phyloP scores from a whole-genome alignment of 2,113 vertebrate genomes.

The Protobothrops mucrosquamatus region DNA sequence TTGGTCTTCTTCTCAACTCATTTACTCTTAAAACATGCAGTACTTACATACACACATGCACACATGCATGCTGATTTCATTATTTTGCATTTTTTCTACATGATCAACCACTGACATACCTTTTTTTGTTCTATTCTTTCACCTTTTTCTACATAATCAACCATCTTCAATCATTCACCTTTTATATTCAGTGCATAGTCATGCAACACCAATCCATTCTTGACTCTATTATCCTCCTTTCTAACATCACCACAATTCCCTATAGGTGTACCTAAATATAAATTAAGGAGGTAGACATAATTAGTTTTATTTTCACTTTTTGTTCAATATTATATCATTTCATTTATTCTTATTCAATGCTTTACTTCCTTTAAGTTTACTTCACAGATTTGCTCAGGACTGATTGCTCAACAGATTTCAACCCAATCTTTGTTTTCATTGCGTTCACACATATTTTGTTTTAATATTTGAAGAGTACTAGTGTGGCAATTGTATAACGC shows the following conservation, averaged over 20 bases:
- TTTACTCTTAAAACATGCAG: not conserved
- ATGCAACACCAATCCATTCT: not conserved
- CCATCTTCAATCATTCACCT: not conserved
- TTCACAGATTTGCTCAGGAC: not conserved
- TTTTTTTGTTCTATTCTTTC: not conserved
- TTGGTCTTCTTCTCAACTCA: not conserved
- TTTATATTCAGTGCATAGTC: not conserved
- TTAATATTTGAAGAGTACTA: not conserved
- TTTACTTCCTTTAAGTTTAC: not conserved
- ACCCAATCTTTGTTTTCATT: not conserved
- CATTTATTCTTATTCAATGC: not conserved
- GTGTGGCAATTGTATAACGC: not conserved
- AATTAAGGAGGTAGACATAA: not conserved
- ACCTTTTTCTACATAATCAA: not conserved
- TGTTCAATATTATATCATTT: not conserved
- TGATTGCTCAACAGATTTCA: not conserved
- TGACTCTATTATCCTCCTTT: not conserved
- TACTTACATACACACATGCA: not conserved
- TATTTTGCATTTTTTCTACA: not conserved
- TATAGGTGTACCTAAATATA: not conserved
- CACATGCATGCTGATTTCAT: not conserved
- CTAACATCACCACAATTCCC: not conserved
- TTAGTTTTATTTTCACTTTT: not conserved
- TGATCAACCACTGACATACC: not conserved
- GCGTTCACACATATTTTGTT: not conserved